Evolutionary conservation across 2,113 vertebrate species (phyloP), one percentile per base, ranked within the genome.

Genomic region (Oophaga pumilio): DNA sequence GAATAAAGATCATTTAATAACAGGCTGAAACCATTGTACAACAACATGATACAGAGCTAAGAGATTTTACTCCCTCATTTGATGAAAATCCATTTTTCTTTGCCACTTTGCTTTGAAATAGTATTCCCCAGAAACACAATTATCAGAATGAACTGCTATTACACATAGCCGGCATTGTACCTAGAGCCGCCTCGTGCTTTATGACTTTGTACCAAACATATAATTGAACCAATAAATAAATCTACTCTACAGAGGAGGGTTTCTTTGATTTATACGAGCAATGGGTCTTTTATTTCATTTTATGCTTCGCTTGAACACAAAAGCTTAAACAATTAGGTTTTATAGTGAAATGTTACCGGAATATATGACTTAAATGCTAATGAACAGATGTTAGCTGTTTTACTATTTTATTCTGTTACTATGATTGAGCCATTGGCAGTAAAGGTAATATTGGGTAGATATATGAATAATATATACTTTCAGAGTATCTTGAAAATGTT

Each of bases 221-320:
- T 80, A 87, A 87, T 87, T 87, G 85, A 81, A 81, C 76, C 76
- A 80, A 87, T 79, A 86, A 86, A 86, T 87, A 87, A 57, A 80
- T 80, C 76, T 17, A 53, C 33, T 28, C 64, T 49, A 53, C 26
- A 56, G 76, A 52, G 57, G 50, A 78, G 76, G 22, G 5, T 33
- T 56, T 78, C 52, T 68, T 56, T 86, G 85, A 87, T 80, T 87
- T 87, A 80, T 71, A 49, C 18, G 60, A 24, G 76, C 26, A 71
- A 69, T 81, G 57, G 64, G 52, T 81, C 62, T 80, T 43, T 69
- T 57, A 56, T 71, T 87, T 87, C 49, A 71, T 80, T 43, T 80
- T 49, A 71, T 49, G 76, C 60, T 4, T 59, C 17, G 18, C 7
- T 69, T 11, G 5, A 80, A 87, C 50, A 79, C 62, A 53, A 85